Conservation (phyloP, 1,140 invertebrate genomes). For the Geopemphigus sp. region DNA sequence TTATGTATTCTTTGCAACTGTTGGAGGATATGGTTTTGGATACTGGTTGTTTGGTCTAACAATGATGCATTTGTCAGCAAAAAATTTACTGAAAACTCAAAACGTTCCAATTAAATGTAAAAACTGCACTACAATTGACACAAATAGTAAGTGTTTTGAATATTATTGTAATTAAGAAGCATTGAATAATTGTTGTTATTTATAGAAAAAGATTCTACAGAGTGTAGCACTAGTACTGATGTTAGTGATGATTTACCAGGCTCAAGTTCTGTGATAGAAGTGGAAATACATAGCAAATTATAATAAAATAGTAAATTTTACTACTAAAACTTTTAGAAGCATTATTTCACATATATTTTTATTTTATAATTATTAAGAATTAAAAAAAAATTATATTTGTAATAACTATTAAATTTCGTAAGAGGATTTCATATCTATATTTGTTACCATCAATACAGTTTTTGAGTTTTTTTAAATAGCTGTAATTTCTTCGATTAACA, state of each 20-base stretch:
- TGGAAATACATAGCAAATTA: conserved; percentile 25
- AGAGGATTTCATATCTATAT: too few relatives aligned
- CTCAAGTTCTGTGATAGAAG: conserved; percentile 24
- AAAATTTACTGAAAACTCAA: conserved; percentile 33
- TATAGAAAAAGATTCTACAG: conserved; percentile 15
- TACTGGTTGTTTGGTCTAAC: conserved; percentile 45
- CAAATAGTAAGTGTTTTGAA: conserved; percentile 16
- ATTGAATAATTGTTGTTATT: not conserved
- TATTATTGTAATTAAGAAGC: not conserved
- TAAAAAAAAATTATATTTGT: too few relatives aligned
- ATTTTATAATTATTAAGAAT: not conserved
- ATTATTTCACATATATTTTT: not conserved
- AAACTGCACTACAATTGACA: conserved; percentile 16
- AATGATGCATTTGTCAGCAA: conserved; percentile 43
- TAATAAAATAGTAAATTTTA: conserved; percentile 9
- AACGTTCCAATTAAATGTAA: conserved; percentile 13
- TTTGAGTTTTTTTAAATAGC: too few relatives aligned
- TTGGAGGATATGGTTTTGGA: conserved; percentile 37
- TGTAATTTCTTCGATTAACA: too few relatives aligned
- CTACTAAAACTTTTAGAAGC: not conserved
- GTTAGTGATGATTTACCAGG: conserved; percentile 36
- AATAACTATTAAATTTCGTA: too few relatives aligned
- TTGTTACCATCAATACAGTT: too few relatives aligned
- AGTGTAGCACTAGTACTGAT: conserved; percentile 30
- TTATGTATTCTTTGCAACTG: conserved; percentile 20